These are phyloP conservation scores for Argyrosomus japonicus DNA, from an alignment of 2,113 vertebrate species.

Conservation along the genomic window DNA sequence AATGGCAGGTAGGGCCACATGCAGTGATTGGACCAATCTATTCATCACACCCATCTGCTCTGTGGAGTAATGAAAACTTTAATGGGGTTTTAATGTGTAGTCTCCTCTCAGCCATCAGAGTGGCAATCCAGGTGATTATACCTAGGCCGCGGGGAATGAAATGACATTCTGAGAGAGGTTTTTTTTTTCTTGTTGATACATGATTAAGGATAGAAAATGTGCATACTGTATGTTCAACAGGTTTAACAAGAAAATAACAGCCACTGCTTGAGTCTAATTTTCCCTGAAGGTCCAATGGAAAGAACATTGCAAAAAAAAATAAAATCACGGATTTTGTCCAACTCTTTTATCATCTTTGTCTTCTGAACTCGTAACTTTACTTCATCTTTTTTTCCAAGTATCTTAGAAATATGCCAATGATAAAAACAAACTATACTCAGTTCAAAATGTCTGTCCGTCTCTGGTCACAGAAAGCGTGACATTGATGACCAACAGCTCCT, in stretches of 20 bases:
- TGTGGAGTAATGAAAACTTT: constrained; percentile 67
- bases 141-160: constrained; percentile 37
- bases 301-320: constrained; percentile 20
- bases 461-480: constrained; percentile 38
- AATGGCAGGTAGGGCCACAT: constrained; percentile 51
- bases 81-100: constrained; percentile 76
- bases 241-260: constrained; percentile 9
- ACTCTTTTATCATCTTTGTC: constrained; percentile 32
- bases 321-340: constrained; percentile 3
- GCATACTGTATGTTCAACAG: neutral
- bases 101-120: constrained; percentile 31
- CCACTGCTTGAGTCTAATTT: constrained; percentile 15
- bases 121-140: constrained; percentile 58
- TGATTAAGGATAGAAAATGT: neutral
- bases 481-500: constrained; percentile 8
- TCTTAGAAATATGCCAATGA: neutral
- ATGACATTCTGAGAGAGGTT: constrained; percentile 29
- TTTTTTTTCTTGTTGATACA: constrained; percentile 10
- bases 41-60: constrained; percentile 74
- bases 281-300: constrained; percentile 35
- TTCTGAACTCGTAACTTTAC: constrained; percentile 35
- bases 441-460: constrained; percentile 20
- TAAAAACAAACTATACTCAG: neutral
- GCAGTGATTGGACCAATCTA: constrained; percentile 61
- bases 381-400: constrained; percentile 11